Base-by-base conservation (phyloP, 2,888 invertebrate genomes). In the Lordiphosa fenestrarum region DNA sequence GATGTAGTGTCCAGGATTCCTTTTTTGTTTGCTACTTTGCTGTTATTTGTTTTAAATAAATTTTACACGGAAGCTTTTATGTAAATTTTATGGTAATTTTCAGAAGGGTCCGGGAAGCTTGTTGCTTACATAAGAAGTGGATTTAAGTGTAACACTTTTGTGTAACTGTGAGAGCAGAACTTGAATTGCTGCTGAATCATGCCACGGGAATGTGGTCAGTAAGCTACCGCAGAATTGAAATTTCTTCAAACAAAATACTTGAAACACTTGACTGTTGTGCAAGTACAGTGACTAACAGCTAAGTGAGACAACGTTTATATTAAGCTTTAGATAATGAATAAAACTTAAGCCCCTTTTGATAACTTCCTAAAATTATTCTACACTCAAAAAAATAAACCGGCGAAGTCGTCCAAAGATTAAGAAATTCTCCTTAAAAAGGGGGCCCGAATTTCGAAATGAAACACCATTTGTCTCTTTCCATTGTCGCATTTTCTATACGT, bases 31-130 rank as follows among this genome's bases (percentile, higher is more conserved):
- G 9, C 10, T 56, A 21, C 42, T 57, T 60, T 30, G 30, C 30
- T 81, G 69, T 68, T 77, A 75, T 78, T 75, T 73, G 56, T 78
- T 84, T 73, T 84, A 81, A 81, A 84, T 81, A 82, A 84, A 78
- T 84, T 78, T 66, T 70, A 78, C 70, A 81, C 70, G 72, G 66
- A 72, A 71, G 71, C 70, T 70, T 72, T 81, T 76, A 84, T 82
- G 84, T 74, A 76, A 70, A 82, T 82, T 72, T 69, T 82, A 84
- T 84, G 84, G 71, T 83, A 81, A 81, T 83, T 77, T 63, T 72
- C 50, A 33, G 54, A 37, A 47, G 44, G 47, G 42, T 42, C 51
- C 38, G 19, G 48, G 33, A 42, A 42, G 51, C 57, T 53, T 48
- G 59, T 56, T 59, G 65, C 53, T 54, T 51, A 54, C 49, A 41